These are phyloP conservation scores for Drosophila pseudotalamancana DNA, from an alignment of 2,888 invertebrate species.

Conservation along the genomic window DNA sequence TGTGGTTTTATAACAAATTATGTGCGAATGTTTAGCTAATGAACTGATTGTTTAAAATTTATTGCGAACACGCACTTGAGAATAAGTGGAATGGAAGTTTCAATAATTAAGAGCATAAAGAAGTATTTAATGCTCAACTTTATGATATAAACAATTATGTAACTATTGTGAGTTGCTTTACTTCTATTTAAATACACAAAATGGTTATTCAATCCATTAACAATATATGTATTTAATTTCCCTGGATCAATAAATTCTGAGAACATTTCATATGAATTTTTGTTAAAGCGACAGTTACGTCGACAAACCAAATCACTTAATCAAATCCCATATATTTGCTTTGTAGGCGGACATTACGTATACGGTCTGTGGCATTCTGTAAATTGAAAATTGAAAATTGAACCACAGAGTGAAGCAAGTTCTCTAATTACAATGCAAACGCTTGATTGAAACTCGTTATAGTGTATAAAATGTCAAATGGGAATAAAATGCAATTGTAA, in stretches of 20 bases:
- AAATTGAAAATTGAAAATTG: conserved; percentile 16
- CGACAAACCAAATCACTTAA: not conserved
- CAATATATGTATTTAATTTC: too few relatives aligned
- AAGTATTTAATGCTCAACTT: too few relatives aligned
- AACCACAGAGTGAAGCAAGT: conserved; percentile 3
- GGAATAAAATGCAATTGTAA: conserved; percentile 48
- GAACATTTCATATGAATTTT: not conserved
- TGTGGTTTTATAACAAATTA: not conserved
- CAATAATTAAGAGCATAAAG: too few relatives aligned
- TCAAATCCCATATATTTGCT: not conserved
- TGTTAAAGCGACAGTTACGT: not conserved
- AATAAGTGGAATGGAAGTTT: not conserved
- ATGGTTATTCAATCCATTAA: too few relatives aligned
- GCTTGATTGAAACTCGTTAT: conserved; percentile 50
- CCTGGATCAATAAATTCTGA: not conserved
- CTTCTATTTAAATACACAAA: too few relatives aligned
- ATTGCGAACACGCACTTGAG: not conserved
- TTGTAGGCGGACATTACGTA: conserved; percentile 8
- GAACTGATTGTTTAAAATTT: not conserved
- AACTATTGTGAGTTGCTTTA: too few relatives aligned
- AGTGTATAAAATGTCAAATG: conserved; percentile 25
- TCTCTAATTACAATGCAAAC: conserved; percentile 43
- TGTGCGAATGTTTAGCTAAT: not conserved
- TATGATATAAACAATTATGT: too few relatives aligned
- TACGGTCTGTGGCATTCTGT: not conserved